These are phyloP conservation scores for Amblyteles armatorius DNA, from an alignment of 2,888 invertebrate genomes.

Conservation along the genomic window DNA sequence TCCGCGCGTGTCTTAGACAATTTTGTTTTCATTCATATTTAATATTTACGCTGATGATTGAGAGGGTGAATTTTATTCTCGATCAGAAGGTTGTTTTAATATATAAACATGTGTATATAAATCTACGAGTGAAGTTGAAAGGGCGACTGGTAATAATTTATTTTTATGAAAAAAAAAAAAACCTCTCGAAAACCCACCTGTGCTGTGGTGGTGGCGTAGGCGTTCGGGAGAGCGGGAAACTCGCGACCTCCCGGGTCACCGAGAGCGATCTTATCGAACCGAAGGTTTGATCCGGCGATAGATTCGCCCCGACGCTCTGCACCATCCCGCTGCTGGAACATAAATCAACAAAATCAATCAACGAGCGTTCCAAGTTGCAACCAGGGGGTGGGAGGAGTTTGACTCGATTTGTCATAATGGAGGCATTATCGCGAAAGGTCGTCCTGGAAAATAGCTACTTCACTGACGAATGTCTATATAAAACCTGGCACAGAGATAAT, in stretches of 20 bases:
- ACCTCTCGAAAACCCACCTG: conserved; percentile 75
- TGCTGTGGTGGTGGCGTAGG: conserved; percentile 89
- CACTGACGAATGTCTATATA: neutral
- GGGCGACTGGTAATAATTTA: neutral
- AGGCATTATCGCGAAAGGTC: conserved; percentile 35
- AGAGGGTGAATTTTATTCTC: neutral
- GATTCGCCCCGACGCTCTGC: conserved; percentile 88
- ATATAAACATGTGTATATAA: neutral
- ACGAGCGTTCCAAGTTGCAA: conserved; percentile 18
- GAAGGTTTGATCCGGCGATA: conserved; percentile 91
- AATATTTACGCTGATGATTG: neutral
- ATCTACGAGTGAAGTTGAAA: neutral
- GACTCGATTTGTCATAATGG: conserved; percentile 22
- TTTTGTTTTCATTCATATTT: conserved; percentile 22
- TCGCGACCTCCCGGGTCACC: conserved; percentile 90
- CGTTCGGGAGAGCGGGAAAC: conserved; percentile 91
- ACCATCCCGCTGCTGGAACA: conserved; percentile 88
- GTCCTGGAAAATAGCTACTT: neutral
- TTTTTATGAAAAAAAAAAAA: conserved; percentile 1
- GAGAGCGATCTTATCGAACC: conserved; percentile 91
- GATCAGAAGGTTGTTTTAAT: neutral
- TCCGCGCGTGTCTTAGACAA: conserved; percentile 12
- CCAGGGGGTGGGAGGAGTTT: neutral
- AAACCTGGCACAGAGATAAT: neutral
- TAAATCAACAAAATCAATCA: conserved; percentile 56